Evolutionary conservation across 1,140 invertebrate genomes (phyloP).

Genomic region (Ceratina calcarata): DNA sequence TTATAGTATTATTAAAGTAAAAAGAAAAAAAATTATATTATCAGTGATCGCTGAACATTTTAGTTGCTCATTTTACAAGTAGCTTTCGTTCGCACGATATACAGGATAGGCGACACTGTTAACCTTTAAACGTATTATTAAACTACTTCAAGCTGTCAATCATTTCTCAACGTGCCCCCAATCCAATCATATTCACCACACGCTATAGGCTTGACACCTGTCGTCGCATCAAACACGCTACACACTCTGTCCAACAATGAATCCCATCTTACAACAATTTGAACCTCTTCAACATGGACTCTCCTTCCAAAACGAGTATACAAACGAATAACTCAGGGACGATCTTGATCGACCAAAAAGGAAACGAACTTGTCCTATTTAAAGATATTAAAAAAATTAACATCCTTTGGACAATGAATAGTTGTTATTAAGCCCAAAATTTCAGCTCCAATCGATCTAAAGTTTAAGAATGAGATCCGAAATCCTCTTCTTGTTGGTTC

Average conservation of each 20-base stretch:
- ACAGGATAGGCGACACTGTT: neutral
- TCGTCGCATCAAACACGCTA: neutral
- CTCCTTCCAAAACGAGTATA: neutral
- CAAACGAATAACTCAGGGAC: neutral
- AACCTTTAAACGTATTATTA: conserved; percentile 21
- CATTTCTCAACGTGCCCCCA: neutral
- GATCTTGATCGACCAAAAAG: conserved; percentile 5
- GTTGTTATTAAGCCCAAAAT: too few relatives aligned
- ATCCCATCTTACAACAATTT: neutral
- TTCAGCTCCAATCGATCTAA: too few relatives aligned
- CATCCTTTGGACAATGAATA: too few relatives aligned
- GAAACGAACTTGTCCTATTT: too few relatives aligned
- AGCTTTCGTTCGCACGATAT: neutral
- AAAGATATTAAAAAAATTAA: too few relatives aligned
- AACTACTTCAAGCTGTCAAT: conserved; percentile 2
- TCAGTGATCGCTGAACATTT: neutral
- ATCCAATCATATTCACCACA: neutral
- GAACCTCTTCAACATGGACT: neutral
- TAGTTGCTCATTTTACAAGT: too few relatives aligned
- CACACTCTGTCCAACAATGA: neutral
- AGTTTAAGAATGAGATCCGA: too few relatives aligned
- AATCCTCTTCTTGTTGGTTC: too few relatives aligned
- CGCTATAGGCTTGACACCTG: neutral
- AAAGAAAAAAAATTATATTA: neutral
- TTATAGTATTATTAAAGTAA: too few relatives aligned